Evolutionary conservation across 2,797 vertebrate genomes (phyloP).

Genomic region (Parambassis ranga): DNA sequence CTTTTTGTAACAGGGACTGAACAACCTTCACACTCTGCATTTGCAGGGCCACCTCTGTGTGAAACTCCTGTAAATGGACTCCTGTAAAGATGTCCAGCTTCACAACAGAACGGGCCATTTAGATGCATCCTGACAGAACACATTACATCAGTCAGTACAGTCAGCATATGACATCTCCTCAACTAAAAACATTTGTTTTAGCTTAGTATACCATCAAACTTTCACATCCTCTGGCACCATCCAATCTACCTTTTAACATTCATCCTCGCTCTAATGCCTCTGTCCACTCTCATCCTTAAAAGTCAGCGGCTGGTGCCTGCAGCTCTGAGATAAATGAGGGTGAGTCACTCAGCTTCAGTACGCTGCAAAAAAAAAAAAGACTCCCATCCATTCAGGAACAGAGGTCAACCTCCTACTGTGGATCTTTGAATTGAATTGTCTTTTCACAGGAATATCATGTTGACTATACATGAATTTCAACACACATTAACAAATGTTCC

Average conservation of each 20-base stretch:
- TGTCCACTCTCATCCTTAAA: not conserved
- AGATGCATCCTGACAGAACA: slow-evolving; percentile 6
- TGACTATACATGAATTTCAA: no score
- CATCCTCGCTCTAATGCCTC: slow-evolving; percentile 7
- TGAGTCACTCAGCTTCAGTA: not conserved
- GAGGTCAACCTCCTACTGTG: not conserved
- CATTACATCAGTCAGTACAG: not conserved
- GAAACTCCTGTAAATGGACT: not conserved
- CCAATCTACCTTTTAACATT: slow-evolving; percentile 22
- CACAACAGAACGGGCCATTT: not conserved
- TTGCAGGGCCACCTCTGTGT: not conserved
- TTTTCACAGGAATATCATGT: no score
- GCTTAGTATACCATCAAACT: slow-evolving; percentile 10
- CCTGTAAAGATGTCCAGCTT: not conserved
- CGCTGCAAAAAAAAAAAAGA: not conserved
- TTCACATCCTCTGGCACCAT: not conserved
- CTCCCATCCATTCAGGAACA: not conserved
- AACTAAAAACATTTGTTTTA: slow-evolving; percentile 12
- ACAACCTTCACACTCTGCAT: not conserved
- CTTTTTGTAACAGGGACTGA: not conserved
- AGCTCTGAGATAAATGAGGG: slow-evolving; percentile 33
- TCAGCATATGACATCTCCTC: not conserved
- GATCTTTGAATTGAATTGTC: no score
- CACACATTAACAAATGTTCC: no score
- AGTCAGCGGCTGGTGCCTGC: slow-evolving; percentile 13